Base-by-base conservation (phyloP, 2,113 vertebrate genomes). In the Tinamus guttatus region DNA sequence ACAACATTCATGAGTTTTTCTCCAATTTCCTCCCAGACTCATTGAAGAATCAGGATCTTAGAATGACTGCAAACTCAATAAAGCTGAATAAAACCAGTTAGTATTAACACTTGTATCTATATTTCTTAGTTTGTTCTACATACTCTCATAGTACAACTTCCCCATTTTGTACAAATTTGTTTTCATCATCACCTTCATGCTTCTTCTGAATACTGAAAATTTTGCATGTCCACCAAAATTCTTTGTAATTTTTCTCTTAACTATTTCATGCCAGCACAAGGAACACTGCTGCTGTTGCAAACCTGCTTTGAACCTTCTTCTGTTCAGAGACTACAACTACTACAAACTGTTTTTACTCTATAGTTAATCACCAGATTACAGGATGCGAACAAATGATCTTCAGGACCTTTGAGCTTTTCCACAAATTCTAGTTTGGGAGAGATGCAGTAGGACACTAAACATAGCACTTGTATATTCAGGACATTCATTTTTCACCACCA, bases 1-100 rank as follows among this genome's bases (percentile, higher is more conserved):
- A 90, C n/a, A 16, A 8, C 0, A 0, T 32, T 88, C 51, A 54
- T n/a, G 1, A 1, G 18, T 18, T 19, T 80, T 5, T 0, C n/a
- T 28, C 16, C 59, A 47, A 8, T 63, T 89, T 78, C 27, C 67
- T 65, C 74, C 60, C 62, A 71, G n/a, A 34, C 15, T 45, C 41
- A 13, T 1, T 81, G 54, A 59, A 67, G 67, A 24, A 81, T 59
- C 52, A 34, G 30, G n/a, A 73, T 34, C 70, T 60, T 2, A 85
- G 59, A 87, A 82, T 0, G 1, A 45, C 40, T 87, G 36, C 74
- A 89, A 60, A 11, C 15, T 70, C 49, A 81, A 89, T 5, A 67
- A 67, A 81, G 22, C 40, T 70, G 65, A 89, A 79, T 47, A 87
- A 54, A 91, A 65, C 51, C 52, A 52, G 25, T 28, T 41, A 80